Percentiles rank a stretch among this genome's conserved stretches.
Evolutionary conservation across 2,113 vertebrate species (phyloP).

Genomic region (Damaliscus lunatus): DNA sequence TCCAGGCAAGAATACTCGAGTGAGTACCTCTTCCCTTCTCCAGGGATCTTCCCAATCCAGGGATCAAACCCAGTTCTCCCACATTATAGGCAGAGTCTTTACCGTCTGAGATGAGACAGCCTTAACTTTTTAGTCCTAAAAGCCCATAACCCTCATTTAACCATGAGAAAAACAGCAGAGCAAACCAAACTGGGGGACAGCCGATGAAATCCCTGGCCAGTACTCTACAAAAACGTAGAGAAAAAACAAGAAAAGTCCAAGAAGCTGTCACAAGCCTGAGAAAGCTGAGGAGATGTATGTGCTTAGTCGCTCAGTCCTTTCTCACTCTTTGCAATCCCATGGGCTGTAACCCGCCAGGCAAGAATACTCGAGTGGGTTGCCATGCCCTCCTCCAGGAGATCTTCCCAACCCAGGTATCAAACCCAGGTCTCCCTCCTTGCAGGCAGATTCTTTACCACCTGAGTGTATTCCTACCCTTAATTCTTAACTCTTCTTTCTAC

Average conservation of each 20-base stretch:
- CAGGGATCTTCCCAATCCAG: not conserved
- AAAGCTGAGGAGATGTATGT: not conserved
- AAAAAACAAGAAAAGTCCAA: not conserved
- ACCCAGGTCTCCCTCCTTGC: not conserved
- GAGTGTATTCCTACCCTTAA: not conserved
- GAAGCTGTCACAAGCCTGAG: not conserved
- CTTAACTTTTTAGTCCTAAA: not conserved
- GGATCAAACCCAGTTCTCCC: not conserved
- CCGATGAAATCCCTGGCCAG: not conserved
- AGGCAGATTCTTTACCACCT: not conserved
- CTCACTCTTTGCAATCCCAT: not conserved
- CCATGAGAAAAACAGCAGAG: not conserved
- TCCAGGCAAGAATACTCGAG: not conserved
- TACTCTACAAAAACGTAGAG: not conserved
- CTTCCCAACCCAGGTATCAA: not conserved
- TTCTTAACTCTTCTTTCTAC: not conserved
- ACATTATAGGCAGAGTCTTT: not conserved
- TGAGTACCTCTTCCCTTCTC: not conserved
- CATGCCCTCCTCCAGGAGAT: not conserved
- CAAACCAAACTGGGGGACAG: not conserved
- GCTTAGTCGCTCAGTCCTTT: fast-evolving
- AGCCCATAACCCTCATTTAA: not conserved
- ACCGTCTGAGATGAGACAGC: not conserved
- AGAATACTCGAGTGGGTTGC: not conserved
- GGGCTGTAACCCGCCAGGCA: fast-evolving